Conservation (phyloP, 2,113 vertebrate genomes). For the Plectropomus leopardus region DNA sequence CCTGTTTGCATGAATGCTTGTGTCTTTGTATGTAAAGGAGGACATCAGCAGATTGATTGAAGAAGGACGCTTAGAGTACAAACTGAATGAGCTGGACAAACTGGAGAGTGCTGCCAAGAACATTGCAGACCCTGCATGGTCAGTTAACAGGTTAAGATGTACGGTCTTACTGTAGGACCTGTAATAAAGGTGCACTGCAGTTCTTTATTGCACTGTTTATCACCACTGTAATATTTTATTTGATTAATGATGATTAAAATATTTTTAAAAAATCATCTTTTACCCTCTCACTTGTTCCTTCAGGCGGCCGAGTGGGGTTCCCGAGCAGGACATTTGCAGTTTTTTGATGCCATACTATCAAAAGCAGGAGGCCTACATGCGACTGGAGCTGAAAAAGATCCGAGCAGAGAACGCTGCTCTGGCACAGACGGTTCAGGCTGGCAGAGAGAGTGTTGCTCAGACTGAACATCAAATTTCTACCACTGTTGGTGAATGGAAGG, state of each 20-base stretch:
- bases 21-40: constrained; percentile 72
- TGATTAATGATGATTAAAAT: neutral
- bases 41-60: constrained; percentile 82
- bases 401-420: constrained; percentile 80
- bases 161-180: neutral
- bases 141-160: constrained; percentile 25
- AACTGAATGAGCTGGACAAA: constrained; percentile 83
- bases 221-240: neutral
- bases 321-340: constrained; percentile 84
- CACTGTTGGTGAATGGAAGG: constrained; percentile 83
- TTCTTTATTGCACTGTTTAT: neutral
- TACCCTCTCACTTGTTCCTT: constrained; percentile 5
- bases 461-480: constrained; percentile 77
- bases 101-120: constrained; percentile 77
- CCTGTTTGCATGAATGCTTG: constrained; percentile 7
- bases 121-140: constrained; percentile 80
- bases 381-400: constrained; percentile 80
- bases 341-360: constrained; percentile 82
- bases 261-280: neutral
- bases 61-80: constrained; percentile 80
- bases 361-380: constrained; percentile 82
- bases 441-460: constrained; percentile 75
- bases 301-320: constrained; percentile 85
- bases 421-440: constrained; percentile 76
- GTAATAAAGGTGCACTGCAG: neutral